Evolutionary conservation across 1,140 invertebrate genomes (phyloP), one percentile per base, ranked within the genome.

Genomic region (Colletes gigas): DNA sequence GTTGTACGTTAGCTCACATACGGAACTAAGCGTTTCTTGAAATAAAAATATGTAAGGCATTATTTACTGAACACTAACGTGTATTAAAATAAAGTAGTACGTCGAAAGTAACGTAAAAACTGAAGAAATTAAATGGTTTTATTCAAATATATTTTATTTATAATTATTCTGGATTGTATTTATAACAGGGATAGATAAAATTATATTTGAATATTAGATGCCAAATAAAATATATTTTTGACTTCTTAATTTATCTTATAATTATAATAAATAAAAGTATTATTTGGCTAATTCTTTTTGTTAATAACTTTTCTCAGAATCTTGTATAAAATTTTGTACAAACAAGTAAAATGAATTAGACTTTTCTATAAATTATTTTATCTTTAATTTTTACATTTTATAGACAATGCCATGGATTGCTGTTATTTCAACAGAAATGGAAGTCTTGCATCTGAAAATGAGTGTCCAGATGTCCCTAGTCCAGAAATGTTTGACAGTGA

Each of bases 401-500:
- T 12, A 81, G 90, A 90, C 74, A 84, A 91, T 82, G 88, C 90
- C 17, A 92, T 92, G 91, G 91, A 91, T 85, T 91, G 88, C 72
- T 88, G 78, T 76, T 90, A 91, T 44, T 19, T 81, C 9, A 76
- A 85, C 77, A 52, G 68, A 65, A 50, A 78, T 79, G 83, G 67
- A 47, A 84, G 55, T 67, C 54, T 72, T 12, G 75, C 76, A 65
- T 69, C 21, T 17, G 8, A 21, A 0, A 67, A 81, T 30, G 57
- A 80, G 19, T 70, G 67, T n/a, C 30, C 80, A 30, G 79, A 88
- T 55, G 54, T 85, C 12, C 88, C 83, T 4, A 93, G 92, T 88
- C 93, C 93, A 44, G 92, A 93, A 19, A 86, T 93, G 82, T 93
- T 93, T 47, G 84, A 91, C 0, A 93, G 90, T 17, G 92, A 93